Percentiles rank a stretch among this genome's conserved stretches.
Evolutionary conservation across 2,113 vertebrate species (phyloP).

Genomic region (Empidonax alnorum): DNA sequence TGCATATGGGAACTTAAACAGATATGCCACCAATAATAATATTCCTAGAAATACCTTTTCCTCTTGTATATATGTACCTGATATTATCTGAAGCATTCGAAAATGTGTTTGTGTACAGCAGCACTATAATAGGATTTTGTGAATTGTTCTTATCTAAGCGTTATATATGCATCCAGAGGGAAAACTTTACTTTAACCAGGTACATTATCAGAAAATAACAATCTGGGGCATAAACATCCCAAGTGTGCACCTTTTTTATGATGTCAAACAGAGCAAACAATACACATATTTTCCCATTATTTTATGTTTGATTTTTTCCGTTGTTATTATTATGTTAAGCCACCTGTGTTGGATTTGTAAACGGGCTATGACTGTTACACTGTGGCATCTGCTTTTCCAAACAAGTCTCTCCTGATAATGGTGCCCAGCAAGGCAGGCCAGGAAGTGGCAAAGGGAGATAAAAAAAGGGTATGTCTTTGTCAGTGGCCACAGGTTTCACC

Average conservation of each 20-base stretch:
- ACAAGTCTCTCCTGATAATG: background rate
- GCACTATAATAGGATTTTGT: constrained; percentile 52
- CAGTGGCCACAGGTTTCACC: background rate
- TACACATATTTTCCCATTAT: constrained; percentile 55
- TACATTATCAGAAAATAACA: constrained; percentile 67
- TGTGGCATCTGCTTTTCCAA: constrained; percentile 7
- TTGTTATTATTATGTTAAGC: constrained; percentile 56
- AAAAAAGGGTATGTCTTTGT: background rate
- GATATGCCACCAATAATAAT: constrained; percentile 49
- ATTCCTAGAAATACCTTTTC: constrained; percentile 47
- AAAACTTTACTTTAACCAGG: constrained; percentile 68
- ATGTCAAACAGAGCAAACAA: constrained; percentile 66
- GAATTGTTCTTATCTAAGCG: constrained; percentile 59
- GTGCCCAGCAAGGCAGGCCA: background rate
- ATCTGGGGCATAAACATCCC: constrained; percentile 38
- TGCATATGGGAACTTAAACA: constrained; percentile 19
- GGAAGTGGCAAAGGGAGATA: background rate
- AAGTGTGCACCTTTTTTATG: constrained; percentile 53
- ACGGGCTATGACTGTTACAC: constrained; percentile 30
- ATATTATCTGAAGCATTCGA: constrained; percentile 61
- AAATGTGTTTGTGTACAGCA: constrained; percentile 47
- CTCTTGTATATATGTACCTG: constrained; percentile 51
- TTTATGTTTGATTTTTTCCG: constrained; percentile 53
- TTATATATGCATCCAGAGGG: constrained; percentile 66
- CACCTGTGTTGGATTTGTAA: constrained; percentile 52